Evolutionary conservation across 2,888 invertebrate genomes (phyloP).

Genomic region (Caenorhabditis angaria): DNA sequence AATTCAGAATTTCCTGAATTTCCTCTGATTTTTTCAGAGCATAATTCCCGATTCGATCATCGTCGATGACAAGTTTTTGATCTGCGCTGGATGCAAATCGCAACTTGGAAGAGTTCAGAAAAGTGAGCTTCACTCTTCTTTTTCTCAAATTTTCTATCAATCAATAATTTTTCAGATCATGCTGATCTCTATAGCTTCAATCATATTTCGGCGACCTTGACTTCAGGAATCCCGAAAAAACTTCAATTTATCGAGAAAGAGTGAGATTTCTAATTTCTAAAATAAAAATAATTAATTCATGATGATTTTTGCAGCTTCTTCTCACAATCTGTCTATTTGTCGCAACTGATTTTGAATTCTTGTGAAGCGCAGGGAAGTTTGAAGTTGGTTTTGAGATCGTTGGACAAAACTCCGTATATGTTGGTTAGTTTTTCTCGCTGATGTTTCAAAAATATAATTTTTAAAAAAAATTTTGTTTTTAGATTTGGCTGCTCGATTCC

Average conservation of each 20-base stretch:
- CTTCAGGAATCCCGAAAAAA: slow-evolving; percentile 19
- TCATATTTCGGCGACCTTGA: slow-evolving; percentile 27
- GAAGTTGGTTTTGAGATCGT: slow-evolving; percentile 61
- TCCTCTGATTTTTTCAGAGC: slow-evolving; percentile 18
- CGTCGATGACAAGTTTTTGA: slow-evolving; percentile 30
- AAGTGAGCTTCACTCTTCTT: slow-evolving; percentile 21
- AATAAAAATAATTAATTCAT: too few species aligned
- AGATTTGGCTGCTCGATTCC: slow-evolving; percentile 69
- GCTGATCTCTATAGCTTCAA: slow-evolving; percentile 31
- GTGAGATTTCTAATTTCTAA: not conserved
- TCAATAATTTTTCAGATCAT: slow-evolving; percentile 27
- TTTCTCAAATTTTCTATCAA: not conserved
- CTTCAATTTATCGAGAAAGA: slow-evolving; percentile 20
- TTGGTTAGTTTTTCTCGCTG: slow-evolving; percentile 36
- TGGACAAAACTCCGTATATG: slow-evolving; percentile 52
- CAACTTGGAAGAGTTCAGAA: slow-evolving; percentile 42
- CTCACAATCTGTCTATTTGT: slow-evolving; percentile 55
- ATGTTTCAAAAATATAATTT: not conserved
- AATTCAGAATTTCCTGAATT: too few species aligned
- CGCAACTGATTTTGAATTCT: slow-evolving; percentile 59
- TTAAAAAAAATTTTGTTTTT: not conserved
- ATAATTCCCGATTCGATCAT: slow-evolving; percentile 21
- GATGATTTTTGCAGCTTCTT: slow-evolving; percentile 31
- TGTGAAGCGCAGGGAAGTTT: slow-evolving; percentile 61
- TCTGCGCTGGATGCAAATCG: slow-evolving; percentile 45